Evolutionary conservation across 1,140 invertebrate genomes (phyloP).

Genomic region (Aplysia californica): DNA sequence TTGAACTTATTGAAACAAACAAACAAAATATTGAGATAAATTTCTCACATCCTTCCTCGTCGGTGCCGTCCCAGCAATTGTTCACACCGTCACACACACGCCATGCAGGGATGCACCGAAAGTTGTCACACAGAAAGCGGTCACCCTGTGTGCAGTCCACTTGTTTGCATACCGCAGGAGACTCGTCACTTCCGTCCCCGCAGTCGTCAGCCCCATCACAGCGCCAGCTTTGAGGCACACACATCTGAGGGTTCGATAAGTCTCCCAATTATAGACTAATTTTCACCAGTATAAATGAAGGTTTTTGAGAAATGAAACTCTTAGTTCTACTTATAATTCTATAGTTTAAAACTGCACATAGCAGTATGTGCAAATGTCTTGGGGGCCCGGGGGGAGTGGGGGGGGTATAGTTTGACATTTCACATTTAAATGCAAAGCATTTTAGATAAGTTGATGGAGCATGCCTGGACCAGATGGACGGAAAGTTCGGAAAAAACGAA

Average conservation of each 20-base stretch:
- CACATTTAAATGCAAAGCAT: too few species aligned
- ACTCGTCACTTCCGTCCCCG: constrained; percentile 94
- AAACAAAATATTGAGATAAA: too few species aligned
- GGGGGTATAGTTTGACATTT: too few species aligned
- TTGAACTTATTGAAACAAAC: too few species aligned
- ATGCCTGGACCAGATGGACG: too few species aligned
- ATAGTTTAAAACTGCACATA: not conserved
- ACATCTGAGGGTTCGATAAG: constrained; percentile 55
- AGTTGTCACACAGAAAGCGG: constrained; percentile 57
- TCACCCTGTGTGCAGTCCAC: constrained; percentile 73
- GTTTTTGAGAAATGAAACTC: not conserved
- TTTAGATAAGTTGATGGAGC: too few species aligned
- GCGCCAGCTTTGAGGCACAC: constrained; percentile 53
- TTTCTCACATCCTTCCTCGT: constrained; percentile 75
- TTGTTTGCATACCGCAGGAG: constrained; percentile 86
- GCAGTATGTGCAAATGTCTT: too few species aligned
- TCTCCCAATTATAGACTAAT: not conserved
- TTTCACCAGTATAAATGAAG: not conserved
- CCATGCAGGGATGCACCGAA: constrained; percentile 85
- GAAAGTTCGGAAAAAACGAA: too few species aligned
- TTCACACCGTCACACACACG: constrained; percentile 87
- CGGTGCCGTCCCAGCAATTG: constrained; percentile 89
- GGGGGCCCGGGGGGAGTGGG: too few species aligned
- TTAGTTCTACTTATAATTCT: not conserved
- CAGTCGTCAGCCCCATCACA: constrained; percentile 84